Base-by-base conservation (phyloP, 2,113 vertebrate genomes). In the Hippoglossus stenolepis region DNA sequence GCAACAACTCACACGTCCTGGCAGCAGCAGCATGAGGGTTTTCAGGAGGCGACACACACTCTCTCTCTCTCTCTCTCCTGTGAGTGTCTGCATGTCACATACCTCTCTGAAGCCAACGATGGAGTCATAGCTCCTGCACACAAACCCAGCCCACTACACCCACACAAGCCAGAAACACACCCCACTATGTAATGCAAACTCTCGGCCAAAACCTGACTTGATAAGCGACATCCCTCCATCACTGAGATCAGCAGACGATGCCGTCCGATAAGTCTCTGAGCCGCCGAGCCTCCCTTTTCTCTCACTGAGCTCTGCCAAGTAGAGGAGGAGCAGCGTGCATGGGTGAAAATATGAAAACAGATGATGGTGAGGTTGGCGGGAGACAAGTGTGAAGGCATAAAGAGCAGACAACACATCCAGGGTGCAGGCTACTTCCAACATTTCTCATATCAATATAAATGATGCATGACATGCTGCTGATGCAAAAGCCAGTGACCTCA, bases 111-210 rank as follows among this genome's bases (percentile, higher is more conserved):
- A 67, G 54, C 43, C 54, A 76, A 62, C 13, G 17, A 57, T 14
- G 54, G 75, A 58, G 67, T 75, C 59, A 31, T 31, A 31, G 5
- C 31, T 31, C 31, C 6, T 31, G 31, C 6, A 14, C 60, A 69
- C 79, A 57, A 69, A 18, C 62, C 66, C 49, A 62, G 47, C 62
- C 72, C 70, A 79, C 80, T 82, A 87, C 82, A 73, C 84, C 85
- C 82, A 79, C 58, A 31, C 38, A 67, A 45, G n/a, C 80, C 73
- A 54, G 70, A 80, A 15, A 23, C 0, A 57, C 54, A 57, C n/a
- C 54, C n/a, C 51, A 40, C 87, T 89, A 88, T 87, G 80, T 80
- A 83, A 89, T 71, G 59, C 4, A 21, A 24, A 65, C 73, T 49
- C 17, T 4, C 60, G 75, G 85, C 72, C 87, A 74, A 82, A 85